Base-by-base conservation (phyloP, 2,113 vertebrate genomes). In the Pygoscelis adeliae region DNA sequence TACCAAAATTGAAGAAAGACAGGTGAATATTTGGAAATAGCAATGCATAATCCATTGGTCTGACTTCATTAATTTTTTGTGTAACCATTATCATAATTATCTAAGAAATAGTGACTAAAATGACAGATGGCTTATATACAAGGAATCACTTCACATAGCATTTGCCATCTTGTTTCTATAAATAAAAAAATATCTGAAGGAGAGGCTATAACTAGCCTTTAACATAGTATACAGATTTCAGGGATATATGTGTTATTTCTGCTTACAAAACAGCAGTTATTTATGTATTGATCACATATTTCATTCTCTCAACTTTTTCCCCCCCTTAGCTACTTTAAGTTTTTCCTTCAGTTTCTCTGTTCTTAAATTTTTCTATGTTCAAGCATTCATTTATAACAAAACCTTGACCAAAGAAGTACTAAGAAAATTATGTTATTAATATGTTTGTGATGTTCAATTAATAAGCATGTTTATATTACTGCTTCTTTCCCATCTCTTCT, bases 1-100 rank as follows among this genome's bases (percentile, higher is more conserved):
- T 59, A 15, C 67, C 89, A 27, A 80, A 79, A 44, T 21, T 47
- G 63, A 88, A 95, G 56, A 95, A 12, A 46, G 87, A 96, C 6
- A 91, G 97, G 98, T 98, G 67, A 89, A 38, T 87, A 77, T 89
- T 85, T 89, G 53, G n/a, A 65, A 53, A 73, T 71, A 67, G 14
- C 38, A 69, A 22, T 36, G 14, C 40, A 65, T 87, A 83, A 74
- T 36, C 46, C 34, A 44, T 76, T 42, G 34, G 32, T 85, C 46
- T 90, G 42, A n/a, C 21, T 58, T 67, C 5, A 36, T 52, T 83
- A 58, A 9, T 56, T 50, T 55, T 87, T 87, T 5, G 5, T 40
- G 38, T 46, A 52, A 27, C 30, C 30, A 22, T 91, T 49, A 62
- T 62, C 18, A 17, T 62, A 19, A 62, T 53, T 26, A 56, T 50